Conservation (phyloP, 2,797 vertebrate species). For the Platyrinchus mystaceus region DNA sequence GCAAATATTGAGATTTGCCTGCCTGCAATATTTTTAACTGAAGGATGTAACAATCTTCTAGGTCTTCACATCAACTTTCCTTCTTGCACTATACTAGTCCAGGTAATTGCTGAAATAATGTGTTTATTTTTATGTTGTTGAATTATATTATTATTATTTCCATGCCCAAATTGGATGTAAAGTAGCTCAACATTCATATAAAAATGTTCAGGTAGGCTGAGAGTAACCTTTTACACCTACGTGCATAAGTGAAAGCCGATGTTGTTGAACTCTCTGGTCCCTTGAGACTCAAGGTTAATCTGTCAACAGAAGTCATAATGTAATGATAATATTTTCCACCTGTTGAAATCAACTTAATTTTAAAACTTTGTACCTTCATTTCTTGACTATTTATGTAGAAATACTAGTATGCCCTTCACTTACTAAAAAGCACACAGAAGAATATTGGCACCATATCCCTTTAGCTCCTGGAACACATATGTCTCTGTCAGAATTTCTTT, state of each 20-base stretch:
- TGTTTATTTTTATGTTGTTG: not conserved
- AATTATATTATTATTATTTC: not conserved
- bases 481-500: not conserved
- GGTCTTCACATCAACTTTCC: not conserved
- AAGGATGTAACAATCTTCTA: not conserved
- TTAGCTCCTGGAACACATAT: not conserved
- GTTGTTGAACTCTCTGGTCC: not conserved
- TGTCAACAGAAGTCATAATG: not conserved
- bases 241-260: not conserved
- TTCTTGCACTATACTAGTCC: not conserved
- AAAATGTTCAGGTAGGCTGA: not conserved
- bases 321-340: not conserved
- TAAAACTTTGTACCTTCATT: not conserved
- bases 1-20: not conserved
- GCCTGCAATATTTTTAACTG: not conserved
- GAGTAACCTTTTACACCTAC: not conserved
- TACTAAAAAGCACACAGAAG: not conserved
- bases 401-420: not conserved
- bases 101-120: not conserved
- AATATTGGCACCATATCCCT: not conserved
- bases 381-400: not conserved
- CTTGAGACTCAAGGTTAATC: not conserved
- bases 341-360: not conserved
- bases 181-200: not conserved
- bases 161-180: not conserved